Percentiles rank a stretch among this genome's conserved stretches.
These are phyloP conservation scores for Peromyscus leucopus DNA, from an alignment of 2,113 vertebrate genomes.

Conservation along the genomic window DNA sequence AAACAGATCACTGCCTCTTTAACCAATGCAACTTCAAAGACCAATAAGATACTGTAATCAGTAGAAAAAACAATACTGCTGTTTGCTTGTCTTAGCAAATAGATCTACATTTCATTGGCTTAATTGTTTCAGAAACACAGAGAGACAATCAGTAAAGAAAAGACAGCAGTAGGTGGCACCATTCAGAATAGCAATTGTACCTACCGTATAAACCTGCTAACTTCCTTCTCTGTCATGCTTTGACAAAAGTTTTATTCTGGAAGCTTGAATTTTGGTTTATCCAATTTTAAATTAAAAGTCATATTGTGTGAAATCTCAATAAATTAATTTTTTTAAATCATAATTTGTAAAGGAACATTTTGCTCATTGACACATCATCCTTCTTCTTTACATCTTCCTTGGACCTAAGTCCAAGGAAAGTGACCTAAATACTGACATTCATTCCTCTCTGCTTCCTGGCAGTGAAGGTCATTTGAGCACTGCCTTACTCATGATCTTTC, in stretches of 20 bases:
- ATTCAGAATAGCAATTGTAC: background rate
- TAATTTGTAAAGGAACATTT: background rate
- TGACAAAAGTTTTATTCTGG: background rate
- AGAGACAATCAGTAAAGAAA: slow-evolving; percentile 34
- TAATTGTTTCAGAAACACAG: background rate
- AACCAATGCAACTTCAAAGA: background rate
- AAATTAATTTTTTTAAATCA: background rate
- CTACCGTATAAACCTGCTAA: background rate
- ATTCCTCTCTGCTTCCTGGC: no score
- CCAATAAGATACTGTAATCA: background rate
- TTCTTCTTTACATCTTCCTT: background rate
- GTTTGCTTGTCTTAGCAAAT: slow-evolving; percentile 13
- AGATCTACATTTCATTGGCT: background rate
- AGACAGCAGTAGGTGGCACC: background rate
- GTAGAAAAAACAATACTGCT: slow-evolving; percentile 1
- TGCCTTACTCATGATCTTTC: background rate
- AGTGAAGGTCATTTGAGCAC: background rate
- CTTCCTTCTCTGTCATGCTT: slow-evolving; percentile 28
- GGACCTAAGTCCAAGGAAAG: no score
- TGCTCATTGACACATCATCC: background rate
- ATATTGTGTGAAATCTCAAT: background rate
- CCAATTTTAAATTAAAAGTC: background rate
- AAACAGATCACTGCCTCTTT: background rate
- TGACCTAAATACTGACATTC: background rate
- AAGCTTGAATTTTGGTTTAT: background rate